Evolutionary conservation across 2,797 vertebrate genomes (phyloP).

Genomic region (Lepus oiostolus): DNA sequence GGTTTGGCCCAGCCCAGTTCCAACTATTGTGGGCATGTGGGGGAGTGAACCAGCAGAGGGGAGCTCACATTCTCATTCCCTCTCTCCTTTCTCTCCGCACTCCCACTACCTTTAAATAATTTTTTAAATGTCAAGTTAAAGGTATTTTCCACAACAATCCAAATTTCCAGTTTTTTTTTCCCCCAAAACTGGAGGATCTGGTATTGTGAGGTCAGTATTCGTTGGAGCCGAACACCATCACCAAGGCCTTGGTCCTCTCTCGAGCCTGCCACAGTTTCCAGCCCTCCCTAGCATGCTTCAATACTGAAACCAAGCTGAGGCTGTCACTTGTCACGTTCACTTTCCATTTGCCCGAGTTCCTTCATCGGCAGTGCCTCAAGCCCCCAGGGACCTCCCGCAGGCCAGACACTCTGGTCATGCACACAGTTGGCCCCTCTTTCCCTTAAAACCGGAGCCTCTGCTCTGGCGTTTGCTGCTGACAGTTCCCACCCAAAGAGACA

Average conservation of each 20-base stretch:
- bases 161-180: background rate
- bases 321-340: background rate
- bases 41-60: too few relatives aligned
- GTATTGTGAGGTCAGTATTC: background rate
- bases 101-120: too few relatives aligned
- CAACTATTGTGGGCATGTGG: too few relatives aligned
- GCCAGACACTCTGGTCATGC: background rate
- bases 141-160: background rate
- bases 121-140: conserved; percentile 28
- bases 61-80: too few relatives aligned
- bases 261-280: background rate
- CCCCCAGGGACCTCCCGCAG: background rate
- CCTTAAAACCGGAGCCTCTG: background rate
- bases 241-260: background rate
- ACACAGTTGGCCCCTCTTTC: background rate
- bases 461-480: background rate
- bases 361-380: background rate
- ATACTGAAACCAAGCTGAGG: background rate
- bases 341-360: background rate
- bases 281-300: too few relatives aligned
- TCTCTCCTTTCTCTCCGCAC: too few relatives aligned
- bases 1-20: too few relatives aligned
- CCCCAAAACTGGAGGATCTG: background rate
- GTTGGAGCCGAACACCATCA: background rate
- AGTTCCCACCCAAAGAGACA: background rate